These are phyloP conservation scores for Kobus ellipsiprymnus DNA, from an alignment of 2,113 vertebrate species.

Conservation along the genomic window DNA sequence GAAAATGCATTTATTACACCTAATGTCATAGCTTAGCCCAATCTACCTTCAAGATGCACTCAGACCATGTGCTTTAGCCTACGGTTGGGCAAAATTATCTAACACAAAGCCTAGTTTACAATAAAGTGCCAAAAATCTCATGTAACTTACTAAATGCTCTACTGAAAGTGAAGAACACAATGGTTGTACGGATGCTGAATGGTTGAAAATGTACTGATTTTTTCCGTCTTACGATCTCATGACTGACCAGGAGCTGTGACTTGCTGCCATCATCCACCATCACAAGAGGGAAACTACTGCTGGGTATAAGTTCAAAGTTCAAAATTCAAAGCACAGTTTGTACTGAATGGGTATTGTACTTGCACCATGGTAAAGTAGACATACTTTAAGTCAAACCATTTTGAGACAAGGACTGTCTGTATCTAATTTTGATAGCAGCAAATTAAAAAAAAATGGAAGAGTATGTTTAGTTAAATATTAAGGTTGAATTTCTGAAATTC, in stretches of 20 bases:
- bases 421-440: neutral
- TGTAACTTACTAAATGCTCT: neutral
- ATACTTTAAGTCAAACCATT: neutral
- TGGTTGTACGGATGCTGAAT: neutral
- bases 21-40: neutral
- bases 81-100: neutral
- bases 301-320: neutral
- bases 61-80: neutral
- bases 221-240: accelerated
- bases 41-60: neutral
- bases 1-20: neutral
- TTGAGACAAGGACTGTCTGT: neutral
- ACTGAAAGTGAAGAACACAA: neutral
- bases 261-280: neutral
- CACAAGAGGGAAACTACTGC: neutral
- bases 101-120: neutral
- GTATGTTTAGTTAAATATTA: neutral
- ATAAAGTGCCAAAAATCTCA: neutral
- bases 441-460: neutral
- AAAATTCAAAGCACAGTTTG: neutral
- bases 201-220: neutral
- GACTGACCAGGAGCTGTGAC: neutral
- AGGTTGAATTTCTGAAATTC: neutral
- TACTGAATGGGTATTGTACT: neutral
- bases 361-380: neutral